Base-by-base conservation (phyloP, 1,140 invertebrate species). In the Ceratosolen solmsi region DNA sequence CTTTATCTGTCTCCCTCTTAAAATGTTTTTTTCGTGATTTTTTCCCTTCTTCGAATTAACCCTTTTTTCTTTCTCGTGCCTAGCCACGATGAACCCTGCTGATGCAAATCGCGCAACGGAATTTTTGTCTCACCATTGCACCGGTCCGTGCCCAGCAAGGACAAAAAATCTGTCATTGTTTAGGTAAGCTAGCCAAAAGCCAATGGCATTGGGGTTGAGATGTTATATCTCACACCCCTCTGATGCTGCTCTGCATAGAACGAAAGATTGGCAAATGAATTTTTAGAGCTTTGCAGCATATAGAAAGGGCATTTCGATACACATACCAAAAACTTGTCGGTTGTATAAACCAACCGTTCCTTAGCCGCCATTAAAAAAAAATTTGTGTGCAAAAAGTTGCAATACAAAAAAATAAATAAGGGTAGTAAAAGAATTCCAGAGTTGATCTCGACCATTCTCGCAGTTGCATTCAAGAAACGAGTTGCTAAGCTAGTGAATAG, bases 71-170 rank as follows among this genome's bases (percentile, higher is more conserved):
- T 74, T 46, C 41, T 68, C 20, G 63, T 8, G 17, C 60, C 56
- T 33, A 60, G 46, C 46, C 25, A 30, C 41, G 41, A 36, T 27
- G 51, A 68, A 33, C 73, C 80, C 79, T 73, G 73, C 65, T 65
- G 54, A 84, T 84, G 84, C 79, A 84, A 84, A 84, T 84, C 58
- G 27, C 22, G 33, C 79, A 84, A 84, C 84, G 84, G 82, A 80
- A 81, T 80, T 84, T 82, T 73, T 46, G 25, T 80, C 60, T 72
- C 78, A 60, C 65, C 41, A 54, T 54, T 49, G 73, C 74, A 63
- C n/a, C 49, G 51, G 46, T 71, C 25, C 30, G 25, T 71, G 72
- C 77, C 58, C 38, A 30, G 17, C 0, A 72, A 60, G 76, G 77
- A 80, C 54, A 80, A 81, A 80, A 65, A 63, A 79, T 72, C 54